Conservation (phyloP, 2,888 invertebrate genomes). For the Drosophila quinaria region DNA sequence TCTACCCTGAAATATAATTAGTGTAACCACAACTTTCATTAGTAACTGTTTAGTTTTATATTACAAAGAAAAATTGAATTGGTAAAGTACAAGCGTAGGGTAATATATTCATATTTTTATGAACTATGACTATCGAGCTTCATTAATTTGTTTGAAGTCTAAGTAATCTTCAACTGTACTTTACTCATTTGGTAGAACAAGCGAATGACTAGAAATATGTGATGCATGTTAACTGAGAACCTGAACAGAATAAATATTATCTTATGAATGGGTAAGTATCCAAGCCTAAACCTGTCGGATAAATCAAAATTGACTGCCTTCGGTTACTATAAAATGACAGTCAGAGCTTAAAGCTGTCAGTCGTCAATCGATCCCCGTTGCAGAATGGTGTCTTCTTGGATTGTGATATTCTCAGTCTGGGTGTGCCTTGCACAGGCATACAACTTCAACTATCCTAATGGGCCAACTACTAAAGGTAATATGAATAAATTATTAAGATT, state of each 20-base stretch:
- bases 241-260: conserved; percentile 12
- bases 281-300: not conserved
- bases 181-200: not conserved
- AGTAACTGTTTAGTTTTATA: not conserved
- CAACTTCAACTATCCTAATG: conserved; percentile 23
- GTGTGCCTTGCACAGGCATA: conserved; percentile 12
- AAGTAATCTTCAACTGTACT: conserved; percentile 4
- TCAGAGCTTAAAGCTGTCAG: not conserved
- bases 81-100: not conserved
- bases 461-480: conserved; percentile 22
- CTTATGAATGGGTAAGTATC: conserved; percentile 9
- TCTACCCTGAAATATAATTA: not conserved
- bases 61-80: not conserved
- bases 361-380: not conserved
- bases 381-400: conserved; percentile 21
- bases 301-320: not conserved
- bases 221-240: conserved; percentile 11
- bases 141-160: not conserved
- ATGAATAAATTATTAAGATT: not conserved
- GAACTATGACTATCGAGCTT: not conserved
- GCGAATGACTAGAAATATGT: not conserved
- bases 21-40: not conserved
- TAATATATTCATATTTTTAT: conserved; percentile 2
- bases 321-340: conserved; percentile 14
- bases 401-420: conserved; percentile 8